A percentile compares a stretch with the other conserved stretches of the same genome.
These are phyloP conservation scores for Linurgus olivaceus DNA, from an alignment of 2,797 vertebrate genomes.

Conservation along the genomic window DNA sequence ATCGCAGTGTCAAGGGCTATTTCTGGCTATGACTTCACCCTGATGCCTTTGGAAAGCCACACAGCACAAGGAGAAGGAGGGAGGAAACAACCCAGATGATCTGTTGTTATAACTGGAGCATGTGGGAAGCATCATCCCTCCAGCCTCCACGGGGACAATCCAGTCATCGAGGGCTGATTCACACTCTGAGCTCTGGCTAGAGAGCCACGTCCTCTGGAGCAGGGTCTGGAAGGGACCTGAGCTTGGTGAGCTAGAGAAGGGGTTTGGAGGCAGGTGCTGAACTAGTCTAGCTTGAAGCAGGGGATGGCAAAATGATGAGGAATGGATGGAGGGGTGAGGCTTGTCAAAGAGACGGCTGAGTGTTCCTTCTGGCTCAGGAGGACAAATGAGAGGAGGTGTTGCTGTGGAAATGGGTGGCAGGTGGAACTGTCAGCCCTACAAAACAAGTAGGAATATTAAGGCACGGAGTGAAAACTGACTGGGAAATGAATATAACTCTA, in stretches of 20 bases:
- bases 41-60: conserved; percentile 40
- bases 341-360: background rate
- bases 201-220: background rate
- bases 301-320: background rate
- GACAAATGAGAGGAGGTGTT: background rate
- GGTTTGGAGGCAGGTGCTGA: background rate
- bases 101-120: background rate
- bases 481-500: background rate
- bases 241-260: background rate
- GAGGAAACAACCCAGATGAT: conserved; percentile 40
- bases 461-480: background rate
- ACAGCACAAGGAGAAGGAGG: conserved; percentile 4
- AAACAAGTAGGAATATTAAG: background rate
- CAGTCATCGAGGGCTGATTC: background rate
- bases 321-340: background rate
- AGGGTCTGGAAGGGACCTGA: background rate
- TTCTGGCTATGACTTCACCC: conserved; percentile 60
- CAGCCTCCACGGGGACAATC: background rate
- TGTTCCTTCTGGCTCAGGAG: conserved; percentile 10
- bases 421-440: background rate
- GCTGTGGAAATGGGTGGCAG: background rate
- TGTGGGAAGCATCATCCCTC: conserved; percentile 51
- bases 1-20: conserved; percentile 13
- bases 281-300: background rate
- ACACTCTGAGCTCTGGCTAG: background rate